phyloP scores from a whole-genome alignment of 2,888 invertebrate genomes.

The Copidosoma aretas region DNA sequence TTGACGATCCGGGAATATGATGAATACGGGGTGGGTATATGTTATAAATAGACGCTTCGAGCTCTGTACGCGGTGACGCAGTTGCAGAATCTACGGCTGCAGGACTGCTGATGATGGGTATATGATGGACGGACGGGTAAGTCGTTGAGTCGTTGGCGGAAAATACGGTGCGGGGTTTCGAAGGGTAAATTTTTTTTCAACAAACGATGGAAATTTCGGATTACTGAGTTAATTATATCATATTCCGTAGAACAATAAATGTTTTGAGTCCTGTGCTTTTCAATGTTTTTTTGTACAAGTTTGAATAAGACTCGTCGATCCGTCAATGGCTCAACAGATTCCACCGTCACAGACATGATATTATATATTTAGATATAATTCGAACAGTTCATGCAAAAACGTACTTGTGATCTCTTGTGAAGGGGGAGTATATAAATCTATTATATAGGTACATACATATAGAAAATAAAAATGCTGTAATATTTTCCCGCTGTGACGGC shows the following conservation, averaged over 20 bases:
- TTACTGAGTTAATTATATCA: too few relatives aligned
- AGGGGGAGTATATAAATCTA: slow-evolving; percentile 7
- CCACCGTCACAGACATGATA: background rate
- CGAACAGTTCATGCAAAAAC: slow-evolving; percentile 16
- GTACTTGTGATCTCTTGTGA: slow-evolving; percentile 35
- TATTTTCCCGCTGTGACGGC: slow-evolving; percentile 36
- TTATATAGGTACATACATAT: too few relatives aligned
- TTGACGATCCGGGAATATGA: slow-evolving; percentile 5
- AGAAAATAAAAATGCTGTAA: too few relatives aligned
- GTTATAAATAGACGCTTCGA: too few relatives aligned
- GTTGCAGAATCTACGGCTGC: too few relatives aligned
- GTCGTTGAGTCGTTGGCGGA: too few relatives aligned
- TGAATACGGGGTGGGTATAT: too few relatives aligned
- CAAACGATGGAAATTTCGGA: background rate
- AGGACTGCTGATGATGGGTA: too few relatives aligned
- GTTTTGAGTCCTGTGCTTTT: background rate
- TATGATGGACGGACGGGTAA: background rate
- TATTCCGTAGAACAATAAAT: too few relatives aligned
- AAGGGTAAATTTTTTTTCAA: background rate
- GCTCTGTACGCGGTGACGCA: too few relatives aligned
- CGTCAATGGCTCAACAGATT: slow-evolving; percentile 32
- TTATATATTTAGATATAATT: slow-evolving; percentile 20
- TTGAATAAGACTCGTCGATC: slow-evolving; percentile 8
- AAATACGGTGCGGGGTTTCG: background rate
- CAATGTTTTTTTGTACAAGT: too few relatives aligned